A percentile compares a stretch with the other conserved stretches of the same genome.
phyloP scores from a whole-genome alignment of 2,888 invertebrate species.

The Ophion ventricosus region DNA sequence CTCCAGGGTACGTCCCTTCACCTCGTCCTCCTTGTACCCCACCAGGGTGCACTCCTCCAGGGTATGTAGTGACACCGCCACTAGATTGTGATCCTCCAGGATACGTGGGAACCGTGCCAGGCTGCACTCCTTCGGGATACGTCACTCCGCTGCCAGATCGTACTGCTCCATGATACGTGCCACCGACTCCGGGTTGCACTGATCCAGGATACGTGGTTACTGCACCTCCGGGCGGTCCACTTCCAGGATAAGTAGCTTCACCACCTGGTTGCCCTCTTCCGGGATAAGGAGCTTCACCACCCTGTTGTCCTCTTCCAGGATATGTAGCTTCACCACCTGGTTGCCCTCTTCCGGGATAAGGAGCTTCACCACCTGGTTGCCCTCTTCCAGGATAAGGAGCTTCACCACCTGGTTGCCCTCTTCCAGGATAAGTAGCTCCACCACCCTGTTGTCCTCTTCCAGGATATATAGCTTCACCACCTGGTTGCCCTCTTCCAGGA shows the following conservation, averaged over 20 bases:
- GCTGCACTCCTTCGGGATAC: constrained; percentile 57
- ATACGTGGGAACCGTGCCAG: constrained; percentile 19
- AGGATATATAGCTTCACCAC: constrained; percentile 54
- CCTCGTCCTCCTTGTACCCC: constrained; percentile 62
- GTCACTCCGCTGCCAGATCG: constrained; percentile 46
- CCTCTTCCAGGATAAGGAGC: background rate
- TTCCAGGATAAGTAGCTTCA: constrained; percentile 46
- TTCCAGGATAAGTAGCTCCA: constrained; percentile 47
- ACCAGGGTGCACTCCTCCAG: constrained; percentile 60
- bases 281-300: constrained; percentile 17
- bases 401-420: constrained; percentile 9
- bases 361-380: constrained; percentile 34
- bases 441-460: constrained; percentile 53
- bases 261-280: constrained; percentile 34
- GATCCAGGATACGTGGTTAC: constrained; percentile 62
- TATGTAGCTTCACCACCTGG: constrained; percentile 24
- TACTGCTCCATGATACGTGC: constrained; percentile 44
- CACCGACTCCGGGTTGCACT: constrained; percentile 45
- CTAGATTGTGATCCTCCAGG: constrained; percentile 47
- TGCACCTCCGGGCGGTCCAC: constrained; percentile 46
- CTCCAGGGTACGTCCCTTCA: constrained; percentile 61
- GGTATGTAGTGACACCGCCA: constrained; percentile 23
- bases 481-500: constrained; percentile 61
- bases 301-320: constrained; percentile 45
- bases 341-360: background rate